Evolutionary conservation across 2,797 vertebrate species (phyloP).

Genomic region (Babyrousa celebensis): DNA sequence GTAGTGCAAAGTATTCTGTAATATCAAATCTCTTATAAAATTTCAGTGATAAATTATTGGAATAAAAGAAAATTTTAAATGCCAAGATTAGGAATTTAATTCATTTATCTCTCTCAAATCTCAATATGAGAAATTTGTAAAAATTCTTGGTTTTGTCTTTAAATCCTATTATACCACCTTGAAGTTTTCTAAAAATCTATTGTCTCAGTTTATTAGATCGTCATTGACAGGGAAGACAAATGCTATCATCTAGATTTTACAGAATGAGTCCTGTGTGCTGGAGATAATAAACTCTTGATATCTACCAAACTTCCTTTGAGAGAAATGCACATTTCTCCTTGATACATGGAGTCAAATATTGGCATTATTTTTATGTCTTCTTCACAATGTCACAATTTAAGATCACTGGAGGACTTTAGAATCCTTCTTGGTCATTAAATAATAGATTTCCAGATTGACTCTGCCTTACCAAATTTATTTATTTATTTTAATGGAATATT

Average conservation of each 20-base stretch:
- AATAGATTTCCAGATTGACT: slow-evolving; percentile 63
- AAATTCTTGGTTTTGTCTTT: slow-evolving; percentile 55
- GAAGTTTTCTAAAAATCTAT: not conserved
- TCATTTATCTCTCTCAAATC: slow-evolving; percentile 26
- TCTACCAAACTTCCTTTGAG: slow-evolving; percentile 6
- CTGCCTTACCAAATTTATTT: not conserved
- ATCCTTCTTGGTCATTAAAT: slow-evolving; percentile 20
- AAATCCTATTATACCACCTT: not conserved
- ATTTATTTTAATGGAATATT: slow-evolving; percentile 50
- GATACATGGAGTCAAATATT: slow-evolving; percentile 25
- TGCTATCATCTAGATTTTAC: slow-evolving; percentile 11
- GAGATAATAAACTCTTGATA: slow-evolving; percentile 11
- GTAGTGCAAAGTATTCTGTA: not conserved
- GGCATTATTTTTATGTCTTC: slow-evolving; percentile 20
- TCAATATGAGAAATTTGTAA: not conserved
- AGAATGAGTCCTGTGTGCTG: slow-evolving; percentile 2
- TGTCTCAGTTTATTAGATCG: not conserved
- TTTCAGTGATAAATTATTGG: slow-evolving; percentile 19
- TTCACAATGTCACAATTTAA: not conserved
- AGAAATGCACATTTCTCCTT: slow-evolving; percentile 52
- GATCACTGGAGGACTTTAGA: slow-evolving; percentile 1
- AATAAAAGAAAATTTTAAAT: slow-evolving; percentile 32
- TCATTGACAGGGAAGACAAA: slow-evolving; percentile 19
- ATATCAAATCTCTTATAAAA: slow-evolving; percentile 18
- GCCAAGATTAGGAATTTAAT: slow-evolving; percentile 7